Percentiles rank a stretch among this genome's conserved stretches.
Evolutionary conservation across 2,888 invertebrate genomes (phyloP).

Genomic region (Helleia helle): DNA sequence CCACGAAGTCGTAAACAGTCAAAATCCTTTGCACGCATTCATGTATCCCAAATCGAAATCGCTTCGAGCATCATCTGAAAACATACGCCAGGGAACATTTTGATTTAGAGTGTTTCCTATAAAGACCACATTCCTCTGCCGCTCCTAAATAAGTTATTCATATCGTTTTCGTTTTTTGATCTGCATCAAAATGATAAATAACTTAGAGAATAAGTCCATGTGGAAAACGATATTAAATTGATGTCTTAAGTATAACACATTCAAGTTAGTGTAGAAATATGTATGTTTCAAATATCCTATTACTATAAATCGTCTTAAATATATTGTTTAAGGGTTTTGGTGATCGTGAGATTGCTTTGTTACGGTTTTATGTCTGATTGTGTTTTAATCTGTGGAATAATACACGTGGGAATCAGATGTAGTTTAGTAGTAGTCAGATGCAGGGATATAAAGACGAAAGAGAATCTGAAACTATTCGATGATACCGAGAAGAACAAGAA

Average conservation of each 20-base stretch:
- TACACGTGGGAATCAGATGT: no score
- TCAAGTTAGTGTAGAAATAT: conserved; percentile 1
- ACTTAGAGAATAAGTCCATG: conserved; percentile 62
- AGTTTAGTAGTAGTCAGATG: no score
- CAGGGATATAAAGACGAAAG: no score
- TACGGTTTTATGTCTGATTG: not conserved
- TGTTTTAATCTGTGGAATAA: no score
- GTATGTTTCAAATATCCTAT: not conserved
- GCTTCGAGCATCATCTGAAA: conserved; percentile 49
- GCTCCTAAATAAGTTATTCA: conserved; percentile 63
- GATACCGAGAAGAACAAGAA: no score
- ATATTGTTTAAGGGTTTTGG: not conserved
- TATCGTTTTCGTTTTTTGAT: conserved; percentile 63
- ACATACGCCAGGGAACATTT: conserved; percentile 33
- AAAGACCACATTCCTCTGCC: conserved; percentile 42
- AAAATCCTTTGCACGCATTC: conserved; percentile 73
- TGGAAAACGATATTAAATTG: conserved; percentile 60
- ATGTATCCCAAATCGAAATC: conserved; percentile 72
- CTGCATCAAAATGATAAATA: conserved; percentile 71
- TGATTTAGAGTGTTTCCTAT: conserved; percentile 28
- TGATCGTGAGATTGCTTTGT: not conserved
- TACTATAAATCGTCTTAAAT: conserved; percentile 1
- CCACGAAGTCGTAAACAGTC: conserved; percentile 73
- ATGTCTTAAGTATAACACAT: conserved; percentile 57
- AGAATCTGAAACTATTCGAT: no score